Conservation (phyloP, 2,113 vertebrate species). For the Atlantisia rogersi region DNA sequence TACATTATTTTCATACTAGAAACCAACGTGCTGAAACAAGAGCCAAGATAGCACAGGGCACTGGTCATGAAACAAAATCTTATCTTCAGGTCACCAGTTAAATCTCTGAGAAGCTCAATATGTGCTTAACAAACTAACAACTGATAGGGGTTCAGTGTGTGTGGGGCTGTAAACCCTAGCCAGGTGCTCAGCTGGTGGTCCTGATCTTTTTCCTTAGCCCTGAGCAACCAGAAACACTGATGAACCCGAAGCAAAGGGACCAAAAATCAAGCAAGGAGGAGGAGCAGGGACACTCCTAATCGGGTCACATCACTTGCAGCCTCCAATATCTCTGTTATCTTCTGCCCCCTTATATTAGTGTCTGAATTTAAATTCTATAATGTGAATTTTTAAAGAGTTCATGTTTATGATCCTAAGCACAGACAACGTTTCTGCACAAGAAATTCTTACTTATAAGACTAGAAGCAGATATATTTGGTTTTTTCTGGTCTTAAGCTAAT, state of each 20-base stretch:
- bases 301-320: background rate
- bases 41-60: background rate
- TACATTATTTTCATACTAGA: background rate
- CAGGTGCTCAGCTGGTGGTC: background rate
- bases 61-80: background rate
- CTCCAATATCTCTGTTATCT: background rate
- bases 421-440: background rate
- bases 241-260: background rate
- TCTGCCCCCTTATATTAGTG: background rate
- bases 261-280: background rate
- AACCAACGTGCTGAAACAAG: background rate
- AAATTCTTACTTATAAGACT: background rate
- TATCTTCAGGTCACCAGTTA: background rate
- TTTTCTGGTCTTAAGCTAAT: background rate
- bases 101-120: background rate
- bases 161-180: background rate
- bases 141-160: background rate
- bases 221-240: background rate
- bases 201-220: background rate
- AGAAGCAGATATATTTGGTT: background rate
- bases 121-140: background rate
- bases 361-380: background rate
- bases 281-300: no score
- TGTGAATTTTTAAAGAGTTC: background rate
- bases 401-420: background rate